A percentile compares a stretch with the other conserved stretches of the same genome.
phyloP scores from a whole-genome alignment of 53 echinoderm and acorn worm species.

The Zoroaster sp. region DNA sequence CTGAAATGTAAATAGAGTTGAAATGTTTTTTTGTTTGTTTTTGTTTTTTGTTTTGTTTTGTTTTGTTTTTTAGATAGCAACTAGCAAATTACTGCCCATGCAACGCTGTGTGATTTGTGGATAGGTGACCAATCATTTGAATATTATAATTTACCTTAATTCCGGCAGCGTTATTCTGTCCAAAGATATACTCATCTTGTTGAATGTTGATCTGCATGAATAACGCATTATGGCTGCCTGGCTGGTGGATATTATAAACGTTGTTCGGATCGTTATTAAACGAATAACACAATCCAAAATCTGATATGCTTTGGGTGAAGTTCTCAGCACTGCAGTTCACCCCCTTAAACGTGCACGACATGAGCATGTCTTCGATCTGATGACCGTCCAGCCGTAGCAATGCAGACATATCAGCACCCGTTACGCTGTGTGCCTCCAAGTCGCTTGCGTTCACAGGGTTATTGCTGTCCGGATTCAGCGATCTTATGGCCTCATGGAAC shows the following conservation, averaged over 20 bases:
- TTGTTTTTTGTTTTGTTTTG: no score
- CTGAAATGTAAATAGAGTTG: not conserved
- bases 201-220: constrained; percentile 66
- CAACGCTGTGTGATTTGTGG: not conserved
- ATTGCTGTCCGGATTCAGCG: not conserved
- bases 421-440: not conserved
- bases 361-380: constrained; percentile 64
- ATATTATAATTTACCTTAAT: constrained; percentile 65
- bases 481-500: not conserved
- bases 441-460: not conserved
- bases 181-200: constrained; percentile 72
- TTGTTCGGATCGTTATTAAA: constrained; percentile 56
- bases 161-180: constrained; percentile 69
- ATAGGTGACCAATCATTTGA: not conserved
- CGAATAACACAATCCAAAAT: constrained; percentile 71
- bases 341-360: constrained; percentile 50
- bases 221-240: constrained; percentile 65
- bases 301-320: constrained; percentile 65
- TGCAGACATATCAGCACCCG: not conserved
- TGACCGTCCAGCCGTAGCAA: not conserved
- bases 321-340: constrained; percentile 52
- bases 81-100: not conserved
- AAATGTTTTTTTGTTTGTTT: no score
- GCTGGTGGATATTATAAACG: constrained; percentile 31
- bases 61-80: not conserved